Conservation (phyloP, 2,113 vertebrate species). For the Sciurus niger region DNA sequence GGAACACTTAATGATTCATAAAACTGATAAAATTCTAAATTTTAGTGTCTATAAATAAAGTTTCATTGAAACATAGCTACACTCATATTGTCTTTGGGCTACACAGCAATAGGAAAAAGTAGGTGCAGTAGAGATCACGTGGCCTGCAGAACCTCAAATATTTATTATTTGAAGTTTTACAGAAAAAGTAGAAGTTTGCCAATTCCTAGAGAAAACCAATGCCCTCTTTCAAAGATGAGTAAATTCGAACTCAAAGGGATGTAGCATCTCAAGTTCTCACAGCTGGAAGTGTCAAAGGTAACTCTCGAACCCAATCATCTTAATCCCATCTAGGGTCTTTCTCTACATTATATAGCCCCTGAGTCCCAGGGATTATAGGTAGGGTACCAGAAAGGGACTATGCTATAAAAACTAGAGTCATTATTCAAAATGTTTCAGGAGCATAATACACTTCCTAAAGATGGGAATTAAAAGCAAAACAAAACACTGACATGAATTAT, state of each 20-base stretch:
- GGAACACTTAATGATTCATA: not conserved
- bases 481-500: not conserved
- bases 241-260: not conserved
- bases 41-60: not conserved
- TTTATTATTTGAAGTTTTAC: not conserved
- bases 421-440: not conserved
- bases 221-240: not conserved
- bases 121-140: not conserved
- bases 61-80: not conserved
- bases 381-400: not conserved
- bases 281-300: not conserved
- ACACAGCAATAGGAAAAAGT: no score
- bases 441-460: not conserved
- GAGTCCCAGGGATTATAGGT: not conserved
- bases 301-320: not conserved
- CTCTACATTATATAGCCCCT: rapidly evolving
- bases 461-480: not conserved
- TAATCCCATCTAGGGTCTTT: not conserved
- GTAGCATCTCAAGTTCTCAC: not conserved
- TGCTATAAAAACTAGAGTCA: not conserved
- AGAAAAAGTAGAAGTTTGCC: no score
- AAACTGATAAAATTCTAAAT: conserved; percentile 35
- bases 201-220: not conserved
- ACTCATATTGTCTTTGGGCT: not conserved
- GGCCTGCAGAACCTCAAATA: not conserved